These are phyloP conservation scores for Tribolium castaneum DNA, from an alignment of 1,140 invertebrate genomes.

Conservation along the genomic window DNA sequence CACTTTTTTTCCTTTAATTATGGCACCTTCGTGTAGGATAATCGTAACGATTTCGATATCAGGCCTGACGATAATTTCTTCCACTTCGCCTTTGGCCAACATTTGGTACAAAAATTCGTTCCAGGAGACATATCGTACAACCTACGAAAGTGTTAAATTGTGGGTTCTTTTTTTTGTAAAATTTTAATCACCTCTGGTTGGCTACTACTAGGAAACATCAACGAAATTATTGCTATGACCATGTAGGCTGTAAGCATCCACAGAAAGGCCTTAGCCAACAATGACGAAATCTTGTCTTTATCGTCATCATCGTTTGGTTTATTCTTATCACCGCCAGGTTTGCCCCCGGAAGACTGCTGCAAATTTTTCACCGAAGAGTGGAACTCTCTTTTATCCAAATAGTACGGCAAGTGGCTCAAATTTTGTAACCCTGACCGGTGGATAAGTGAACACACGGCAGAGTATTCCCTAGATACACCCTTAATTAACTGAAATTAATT, in stretches of 20 bases:
- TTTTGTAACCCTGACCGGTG: constrained; percentile 62
- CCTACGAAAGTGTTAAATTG: constrained; percentile 57
- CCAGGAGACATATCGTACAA: constrained; percentile 85
- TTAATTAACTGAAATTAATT: constrained; percentile 48
- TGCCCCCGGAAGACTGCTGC: constrained; percentile 46
- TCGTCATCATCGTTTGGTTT: constrained; percentile 65
- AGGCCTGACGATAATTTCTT: constrained; percentile 86
- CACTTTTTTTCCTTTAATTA: constrained; percentile 85
- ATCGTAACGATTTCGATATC: constrained; percentile 87
- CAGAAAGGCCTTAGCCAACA: constrained; percentile 77
- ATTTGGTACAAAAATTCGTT: constrained; percentile 95
- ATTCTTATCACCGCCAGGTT: constrained; percentile 62
- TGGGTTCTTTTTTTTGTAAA: not conserved
- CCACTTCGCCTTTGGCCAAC: constrained; percentile 92
- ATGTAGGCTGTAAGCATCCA: constrained; percentile 82
- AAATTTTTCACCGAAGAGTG: constrained; percentile 53
- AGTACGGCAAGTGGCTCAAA: constrained; percentile 58
- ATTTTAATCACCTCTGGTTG: constrained; percentile 80
- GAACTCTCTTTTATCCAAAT: constrained; percentile 51
- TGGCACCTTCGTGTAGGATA: constrained; percentile 84
- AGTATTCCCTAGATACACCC: constrained; percentile 65
- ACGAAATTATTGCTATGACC: constrained; percentile 75
- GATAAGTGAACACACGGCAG: constrained; percentile 62
- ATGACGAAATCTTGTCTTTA: constrained; percentile 73
- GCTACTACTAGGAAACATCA: constrained; percentile 77